Conservation (phyloP, 2,113 vertebrate species). For the Cyanoramphus novaezelandiae region DNA sequence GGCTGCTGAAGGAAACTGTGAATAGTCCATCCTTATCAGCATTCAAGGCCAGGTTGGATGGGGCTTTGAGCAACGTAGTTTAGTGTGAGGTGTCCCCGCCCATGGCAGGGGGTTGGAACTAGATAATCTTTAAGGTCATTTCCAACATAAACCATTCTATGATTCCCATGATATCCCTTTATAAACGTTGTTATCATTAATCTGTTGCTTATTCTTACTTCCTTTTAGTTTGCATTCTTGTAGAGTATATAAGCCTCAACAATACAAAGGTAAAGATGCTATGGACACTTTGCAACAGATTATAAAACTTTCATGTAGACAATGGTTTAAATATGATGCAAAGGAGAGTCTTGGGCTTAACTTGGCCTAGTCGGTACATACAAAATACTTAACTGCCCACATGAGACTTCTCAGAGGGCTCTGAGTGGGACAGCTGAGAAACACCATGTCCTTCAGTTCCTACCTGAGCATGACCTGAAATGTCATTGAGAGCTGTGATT, state of each 20-base stretch:
- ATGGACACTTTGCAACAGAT: background rate
- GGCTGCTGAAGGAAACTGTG: background rate
- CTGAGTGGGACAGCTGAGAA: background rate
- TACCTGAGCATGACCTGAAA: background rate
- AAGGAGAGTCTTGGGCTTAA: background rate
- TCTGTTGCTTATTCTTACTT: background rate
- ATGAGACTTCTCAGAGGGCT: background rate
- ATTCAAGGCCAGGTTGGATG: background rate
- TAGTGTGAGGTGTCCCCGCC: background rate
- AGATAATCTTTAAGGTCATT: background rate
- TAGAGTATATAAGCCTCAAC: background rate
- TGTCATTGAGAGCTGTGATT: background rate
- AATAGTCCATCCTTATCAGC: background rate
- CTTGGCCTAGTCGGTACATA: background rate
- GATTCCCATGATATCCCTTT: conserved; percentile 9
- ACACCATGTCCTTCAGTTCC: rapidly evolving
- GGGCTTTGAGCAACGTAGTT: background rate
- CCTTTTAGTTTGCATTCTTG: background rate
- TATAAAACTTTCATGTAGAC: background rate
- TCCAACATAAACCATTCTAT: background rate
- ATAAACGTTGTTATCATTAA: background rate
- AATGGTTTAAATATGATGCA: background rate
- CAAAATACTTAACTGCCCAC: background rate
- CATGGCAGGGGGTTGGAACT: background rate
- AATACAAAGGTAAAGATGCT: background rate